Conservation (phyloP, 1,140 invertebrate species). For the Carcinoscorpius rotundicauda region DNA sequence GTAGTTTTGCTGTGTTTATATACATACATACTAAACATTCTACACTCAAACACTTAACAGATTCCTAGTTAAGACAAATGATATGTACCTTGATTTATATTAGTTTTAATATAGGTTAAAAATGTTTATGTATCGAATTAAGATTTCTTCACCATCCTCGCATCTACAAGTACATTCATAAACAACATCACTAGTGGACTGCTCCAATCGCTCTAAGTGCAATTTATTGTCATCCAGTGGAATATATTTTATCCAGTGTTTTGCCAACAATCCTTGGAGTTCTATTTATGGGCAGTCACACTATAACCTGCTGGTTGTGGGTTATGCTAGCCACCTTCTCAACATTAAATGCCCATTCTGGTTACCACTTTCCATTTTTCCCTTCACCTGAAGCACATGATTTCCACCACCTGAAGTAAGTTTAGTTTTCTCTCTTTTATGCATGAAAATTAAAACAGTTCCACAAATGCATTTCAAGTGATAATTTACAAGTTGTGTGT, state of each 20-base stretch:
- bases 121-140: conserved; percentile 12
- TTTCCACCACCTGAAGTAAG: conserved; percentile 30
- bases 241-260: conserved; percentile 32
- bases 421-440: not conserved
- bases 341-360: conserved; percentile 33
- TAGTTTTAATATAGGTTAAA: too few relatives aligned
- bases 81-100: too few relatives aligned
- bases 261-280: conserved; percentile 32
- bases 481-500: too few relatives aligned
- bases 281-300: conserved; percentile 31
- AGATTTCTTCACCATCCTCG: conserved; percentile 32
- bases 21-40: too few relatives aligned
- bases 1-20: too few relatives aligned
- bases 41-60: too few relatives aligned
- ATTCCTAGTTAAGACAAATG: too few relatives aligned
- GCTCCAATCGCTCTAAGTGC: conserved; percentile 32
- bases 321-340: conserved; percentile 30
- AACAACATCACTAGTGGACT: conserved; percentile 35
- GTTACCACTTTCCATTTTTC: conserved; percentile 34
- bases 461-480: too few relatives aligned
- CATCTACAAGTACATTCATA: conserved; percentile 34
- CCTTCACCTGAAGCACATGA: conserved; percentile 35
- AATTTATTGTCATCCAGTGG: conserved; percentile 35
- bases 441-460: too few relatives aligned
- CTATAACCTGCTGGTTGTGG: conserved; percentile 31